These are phyloP conservation scores for Sylvietta virens DNA, from an alignment of 2,113 vertebrate species.

Conservation along the genomic window DNA sequence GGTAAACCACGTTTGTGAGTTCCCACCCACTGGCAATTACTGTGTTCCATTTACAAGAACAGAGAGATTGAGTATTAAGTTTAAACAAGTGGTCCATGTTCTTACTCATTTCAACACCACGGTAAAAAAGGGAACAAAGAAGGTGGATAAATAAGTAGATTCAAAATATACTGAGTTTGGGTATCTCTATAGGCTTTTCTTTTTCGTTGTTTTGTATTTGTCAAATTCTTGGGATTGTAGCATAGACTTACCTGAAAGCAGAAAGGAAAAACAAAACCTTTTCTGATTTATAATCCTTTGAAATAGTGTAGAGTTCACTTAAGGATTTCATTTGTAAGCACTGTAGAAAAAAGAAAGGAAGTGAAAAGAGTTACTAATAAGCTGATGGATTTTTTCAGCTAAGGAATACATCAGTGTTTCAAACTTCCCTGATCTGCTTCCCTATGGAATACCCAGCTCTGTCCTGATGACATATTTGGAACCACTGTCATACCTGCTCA, in stretches of 20 bases:
- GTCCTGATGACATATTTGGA: background rate
- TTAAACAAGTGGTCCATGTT: background rate
- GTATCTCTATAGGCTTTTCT: background rate
- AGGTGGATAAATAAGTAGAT: background rate
- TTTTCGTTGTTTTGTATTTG: background rate
- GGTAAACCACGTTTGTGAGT: background rate
- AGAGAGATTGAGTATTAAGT: background rate
- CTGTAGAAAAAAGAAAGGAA: background rate
- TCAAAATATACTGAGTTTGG: background rate
- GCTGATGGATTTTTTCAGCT: background rate
- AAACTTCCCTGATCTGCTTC: background rate
- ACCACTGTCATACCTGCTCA: background rate
- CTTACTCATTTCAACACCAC: background rate
- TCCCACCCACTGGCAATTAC: background rate
- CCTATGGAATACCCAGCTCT: background rate
- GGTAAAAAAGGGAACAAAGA: background rate
- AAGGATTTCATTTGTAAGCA: background rate
- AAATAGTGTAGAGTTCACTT: background rate
- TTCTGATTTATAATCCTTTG: background rate
- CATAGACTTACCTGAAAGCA: background rate
- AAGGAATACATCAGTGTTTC: background rate
- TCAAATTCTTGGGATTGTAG: background rate
- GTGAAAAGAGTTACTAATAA: background rate
- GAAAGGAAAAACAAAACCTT: background rate
- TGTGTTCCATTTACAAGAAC: background rate